Evolutionary conservation across 1,140 invertebrate species (phyloP), one percentile per base, ranked within the genome.

Genomic region (Papilio xuthus): DNA sequence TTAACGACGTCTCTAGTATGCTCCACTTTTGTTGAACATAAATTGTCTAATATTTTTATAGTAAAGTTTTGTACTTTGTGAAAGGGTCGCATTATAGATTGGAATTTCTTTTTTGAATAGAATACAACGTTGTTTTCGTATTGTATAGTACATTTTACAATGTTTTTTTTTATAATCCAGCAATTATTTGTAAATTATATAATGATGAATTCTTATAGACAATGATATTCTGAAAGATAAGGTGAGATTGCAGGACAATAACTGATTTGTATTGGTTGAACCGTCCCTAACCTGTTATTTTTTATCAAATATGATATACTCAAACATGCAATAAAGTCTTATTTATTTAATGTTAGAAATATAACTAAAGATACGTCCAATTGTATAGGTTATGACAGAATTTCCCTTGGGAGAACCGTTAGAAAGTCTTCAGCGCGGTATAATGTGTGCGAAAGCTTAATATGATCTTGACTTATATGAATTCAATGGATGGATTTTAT

Each of bases 21-120:
- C 20, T 20, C 71, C 41, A 73, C 20, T 73, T 73, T 73, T 73
- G 37, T 42, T 73, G 42, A 20, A 72, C 42, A 73, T 73, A 73
- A 73, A 44, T 73, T 73, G 37, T 73, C 71, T 47, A 70, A 70
- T 70, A 15, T 41, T 70, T 70, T 70, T 70, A 70, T 70, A 42
- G 26, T 28, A 67, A 26, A 28, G 26, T 23, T 60, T 9, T 28
- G 60, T 12, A 6, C 12, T 60, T 60, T 26, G 23, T 26, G 1
- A 67, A 67, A 28, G 26, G 12, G 23, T 67, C 6, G 26, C 60
- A 67, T 67, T 15, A 12, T 67, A 67, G 23, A 67, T 28, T 28
- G 32, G 26, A 32, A 67, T 1, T 28, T 15, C 1, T 53, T 53
- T 20, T 53, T 53, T n/a, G 32, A 18, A 20, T 53, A 53, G 32